Conservation (phyloP, 2,113 vertebrate species). For the Thunnus thynnus region DNA sequence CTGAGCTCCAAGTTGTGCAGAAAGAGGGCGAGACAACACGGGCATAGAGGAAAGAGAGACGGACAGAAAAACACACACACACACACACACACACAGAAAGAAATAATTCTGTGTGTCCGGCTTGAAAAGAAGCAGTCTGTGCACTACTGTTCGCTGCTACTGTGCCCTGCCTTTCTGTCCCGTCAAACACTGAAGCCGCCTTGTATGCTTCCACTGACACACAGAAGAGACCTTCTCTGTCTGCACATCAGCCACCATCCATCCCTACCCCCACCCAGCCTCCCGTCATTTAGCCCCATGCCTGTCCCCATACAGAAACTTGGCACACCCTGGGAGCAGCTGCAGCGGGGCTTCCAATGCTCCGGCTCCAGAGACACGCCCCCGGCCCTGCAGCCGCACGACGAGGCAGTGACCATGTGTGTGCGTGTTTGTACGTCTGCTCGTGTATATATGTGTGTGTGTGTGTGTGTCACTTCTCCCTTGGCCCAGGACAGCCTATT, state of each 20-base stretch:
- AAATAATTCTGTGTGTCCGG: constrained; percentile 56
- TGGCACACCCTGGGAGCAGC: constrained; percentile 86
- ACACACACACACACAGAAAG: neutral
- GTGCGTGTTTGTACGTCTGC: constrained; percentile 17
- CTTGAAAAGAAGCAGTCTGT: constrained; percentile 62
- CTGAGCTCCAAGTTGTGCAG: constrained; percentile 42
- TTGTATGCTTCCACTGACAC: constrained; percentile 70
- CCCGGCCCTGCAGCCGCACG: constrained; percentile 74
- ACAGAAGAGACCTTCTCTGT: constrained; percentile 82
- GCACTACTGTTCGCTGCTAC: constrained; percentile 12
- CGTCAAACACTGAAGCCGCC: constrained; percentile 75
- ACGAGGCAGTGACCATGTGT: constrained; percentile 71
- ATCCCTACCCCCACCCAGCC: constrained; percentile 70
- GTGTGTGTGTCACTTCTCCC: constrained; percentile 63
- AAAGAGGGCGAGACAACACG: constrained; percentile 37
- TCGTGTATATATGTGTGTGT: constrained; percentile 17
- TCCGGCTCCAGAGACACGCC: constrained; percentile 74
- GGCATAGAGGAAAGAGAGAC: constrained; percentile 32
- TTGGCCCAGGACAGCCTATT: constrained; percentile 55
- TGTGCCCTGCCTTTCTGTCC: constrained; percentile 71
- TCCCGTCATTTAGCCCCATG: constrained; percentile 68
- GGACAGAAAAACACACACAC: constrained; percentile 24
- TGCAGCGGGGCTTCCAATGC: constrained; percentile 81
- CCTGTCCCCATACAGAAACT: constrained; percentile 81
- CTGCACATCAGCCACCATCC: constrained; percentile 75